These are phyloP conservation scores for Dolichotis patagonum DNA, from an alignment of 2,113 vertebrate species.

Conservation along the genomic window DNA sequence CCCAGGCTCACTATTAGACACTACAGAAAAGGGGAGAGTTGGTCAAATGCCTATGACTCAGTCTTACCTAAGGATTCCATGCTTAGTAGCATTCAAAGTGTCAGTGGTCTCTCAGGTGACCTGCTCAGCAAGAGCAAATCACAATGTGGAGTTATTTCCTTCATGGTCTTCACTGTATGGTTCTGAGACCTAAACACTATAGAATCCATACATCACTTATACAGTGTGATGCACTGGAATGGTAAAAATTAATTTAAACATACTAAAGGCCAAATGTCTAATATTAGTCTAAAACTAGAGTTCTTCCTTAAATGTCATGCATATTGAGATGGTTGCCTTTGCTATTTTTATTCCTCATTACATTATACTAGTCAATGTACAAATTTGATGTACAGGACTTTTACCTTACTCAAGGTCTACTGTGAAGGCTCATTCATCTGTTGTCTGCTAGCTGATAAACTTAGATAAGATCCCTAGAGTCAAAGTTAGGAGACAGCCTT, in stretches of 20 bases:
- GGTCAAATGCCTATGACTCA: conserved; percentile 9
- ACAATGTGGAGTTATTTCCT: background rate
- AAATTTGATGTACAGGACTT: background rate
- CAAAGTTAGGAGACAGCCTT: background rate
- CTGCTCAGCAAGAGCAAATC: background rate
- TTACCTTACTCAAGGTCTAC: background rate
- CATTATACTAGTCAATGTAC: background rate
- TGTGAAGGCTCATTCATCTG: background rate
- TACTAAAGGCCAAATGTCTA: background rate
- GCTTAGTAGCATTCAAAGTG: background rate
- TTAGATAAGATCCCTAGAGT: background rate
- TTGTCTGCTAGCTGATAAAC: background rate
- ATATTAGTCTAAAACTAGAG: background rate
- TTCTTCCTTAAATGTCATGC: background rate
- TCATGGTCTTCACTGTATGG: background rate
- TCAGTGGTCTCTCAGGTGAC: background rate
- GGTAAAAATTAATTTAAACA: conserved; percentile 8
- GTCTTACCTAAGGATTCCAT: background rate
- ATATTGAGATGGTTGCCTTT: background rate
- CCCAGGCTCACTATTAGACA: background rate
- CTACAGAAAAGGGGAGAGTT: background rate
- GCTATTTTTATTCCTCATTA: background rate
- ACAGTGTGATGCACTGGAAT: background rate
- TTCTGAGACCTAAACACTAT: background rate
- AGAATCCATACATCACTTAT: background rate